phyloP scores from a whole-genome alignment of 2,888 invertebrate genomes.

The Drosophila austrosaltans region DNA sequence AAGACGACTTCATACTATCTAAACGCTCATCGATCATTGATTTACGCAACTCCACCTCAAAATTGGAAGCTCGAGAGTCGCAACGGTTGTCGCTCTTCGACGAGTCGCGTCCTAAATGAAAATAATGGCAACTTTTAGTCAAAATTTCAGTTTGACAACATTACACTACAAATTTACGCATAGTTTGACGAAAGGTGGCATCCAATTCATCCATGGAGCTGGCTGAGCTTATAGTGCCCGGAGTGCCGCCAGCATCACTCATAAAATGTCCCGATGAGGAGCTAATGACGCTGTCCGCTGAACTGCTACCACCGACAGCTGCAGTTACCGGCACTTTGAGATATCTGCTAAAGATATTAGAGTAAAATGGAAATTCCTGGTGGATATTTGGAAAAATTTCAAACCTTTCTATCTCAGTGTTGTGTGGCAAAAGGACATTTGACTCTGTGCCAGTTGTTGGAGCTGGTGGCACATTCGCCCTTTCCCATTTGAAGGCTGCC shows the following conservation, averaged over 20 bases:
- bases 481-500: conserved; percentile 94
- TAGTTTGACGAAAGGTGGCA: conserved; percentile 52
- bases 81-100: conserved; percentile 80
- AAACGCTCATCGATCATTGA: conserved; percentile 61
- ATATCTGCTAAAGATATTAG: conserved; percentile 75
- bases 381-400: background rate
- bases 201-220: conserved; percentile 89
- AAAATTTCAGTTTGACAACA: background rate
- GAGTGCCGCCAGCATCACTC: conserved; percentile 86
- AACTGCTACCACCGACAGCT: conserved; percentile 84
- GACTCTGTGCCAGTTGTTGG: conserved; percentile 77
- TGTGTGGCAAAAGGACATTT: conserved; percentile 84
- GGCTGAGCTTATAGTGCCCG: conserved; percentile 88
- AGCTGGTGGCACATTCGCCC: conserved; percentile 85
- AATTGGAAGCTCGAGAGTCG: conserved; percentile 68
- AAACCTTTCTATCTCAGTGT: conserved; percentile 84
- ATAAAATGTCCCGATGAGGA: conserved; percentile 83
- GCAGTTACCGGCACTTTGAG: conserved; percentile 84
- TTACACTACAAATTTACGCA: conserved; percentile 53
- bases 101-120: conserved; percentile 80
- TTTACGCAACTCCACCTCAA: conserved; percentile 71
- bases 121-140: background rate
- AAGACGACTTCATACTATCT: conserved; percentile 54
- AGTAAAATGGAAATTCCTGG: background rate
- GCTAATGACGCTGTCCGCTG: conserved; percentile 85